These are phyloP conservation scores for Procambarus virginalis DNA, from an alignment of 1,140 invertebrate species.

Conservation along the genomic window DNA sequence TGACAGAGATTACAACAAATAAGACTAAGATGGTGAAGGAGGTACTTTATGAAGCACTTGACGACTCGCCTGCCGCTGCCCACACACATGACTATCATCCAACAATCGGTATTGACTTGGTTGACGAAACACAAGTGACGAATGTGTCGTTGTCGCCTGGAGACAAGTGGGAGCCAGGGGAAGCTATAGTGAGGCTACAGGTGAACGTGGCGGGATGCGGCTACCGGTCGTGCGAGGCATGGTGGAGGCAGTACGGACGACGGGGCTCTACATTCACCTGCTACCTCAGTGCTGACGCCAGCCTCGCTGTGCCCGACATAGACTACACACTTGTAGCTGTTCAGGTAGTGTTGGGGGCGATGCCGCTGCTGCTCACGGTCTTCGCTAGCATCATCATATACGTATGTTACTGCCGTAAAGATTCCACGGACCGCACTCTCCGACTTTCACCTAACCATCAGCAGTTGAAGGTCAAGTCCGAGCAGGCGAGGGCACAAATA, in stretches of 20 bases:
- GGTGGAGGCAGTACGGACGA: conserved; percentile 19
- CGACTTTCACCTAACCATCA: not conserved
- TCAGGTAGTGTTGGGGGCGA: conserved; percentile 32
- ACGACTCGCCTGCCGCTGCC: too few species aligned
- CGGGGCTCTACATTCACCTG: conserved; percentile 37
- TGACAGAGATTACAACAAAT: too few species aligned
- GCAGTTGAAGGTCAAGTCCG: conserved; percentile 12
- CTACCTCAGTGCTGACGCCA: conserved; percentile 40
- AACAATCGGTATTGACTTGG: too few species aligned
- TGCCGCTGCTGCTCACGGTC: conserved; percentile 30
- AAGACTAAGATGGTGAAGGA: too few species aligned
- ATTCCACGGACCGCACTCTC: conserved; percentile 19
- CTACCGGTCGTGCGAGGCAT: conserved; percentile 41
- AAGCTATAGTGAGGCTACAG: not conserved
- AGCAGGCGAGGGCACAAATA: conserved; percentile 33
- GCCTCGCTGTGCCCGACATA: conserved; percentile 27
- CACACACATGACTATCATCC: too few species aligned
- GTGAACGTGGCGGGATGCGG: conserved; percentile 48
- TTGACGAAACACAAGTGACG: too few species aligned
- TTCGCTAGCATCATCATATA: conserved; percentile 31
- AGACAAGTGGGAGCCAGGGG: not conserved
- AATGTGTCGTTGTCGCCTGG: not conserved
- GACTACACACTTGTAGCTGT: not conserved
- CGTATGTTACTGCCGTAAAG: conserved; percentile 42
- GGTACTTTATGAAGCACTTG: too few species aligned